Percentiles rank a stretch among this genome's conserved stretches.
Evolutionary conservation across 2,888 invertebrate species (phyloP).

Genomic region (Acrocera orbiculus): DNA sequence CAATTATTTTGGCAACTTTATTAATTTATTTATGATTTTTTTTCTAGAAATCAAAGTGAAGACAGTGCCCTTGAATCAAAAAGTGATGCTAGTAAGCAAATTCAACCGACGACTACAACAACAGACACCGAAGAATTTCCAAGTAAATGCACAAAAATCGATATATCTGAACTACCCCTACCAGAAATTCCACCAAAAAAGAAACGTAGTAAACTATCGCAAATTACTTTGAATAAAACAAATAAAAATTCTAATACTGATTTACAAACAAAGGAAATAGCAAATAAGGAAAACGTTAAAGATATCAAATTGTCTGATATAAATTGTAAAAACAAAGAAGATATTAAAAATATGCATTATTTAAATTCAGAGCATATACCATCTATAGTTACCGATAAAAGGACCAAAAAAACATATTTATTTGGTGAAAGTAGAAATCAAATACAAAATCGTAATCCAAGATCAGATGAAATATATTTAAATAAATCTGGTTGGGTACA

Average conservation of each 20-base stretch:
- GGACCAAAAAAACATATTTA: slow-evolving; percentile 25
- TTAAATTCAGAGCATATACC: slow-evolving; percentile 17
- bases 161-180: slow-evolving; percentile 27
- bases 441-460: slow-evolving; percentile 5
- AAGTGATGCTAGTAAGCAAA: too few species aligned
- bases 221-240: neutral
- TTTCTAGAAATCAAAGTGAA: neutral
- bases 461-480: slow-evolving; percentile 27
- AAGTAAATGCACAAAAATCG: slow-evolving; percentile 19
- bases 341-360: slow-evolving; percentile 30
- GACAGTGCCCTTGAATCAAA: too few species aligned
- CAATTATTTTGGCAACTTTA: neutral
- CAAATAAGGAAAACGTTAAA: slow-evolving; percentile 25
- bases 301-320: slow-evolving; percentile 25
- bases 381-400: slow-evolving; percentile 6
- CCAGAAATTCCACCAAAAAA: slow-evolving; percentile 29
- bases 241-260: neutral
- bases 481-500: slow-evolving; percentile 35
- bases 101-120: neutral
- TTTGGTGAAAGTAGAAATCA: slow-evolving; percentile 23
- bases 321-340: slow-evolving; percentile 27
- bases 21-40: neutral
- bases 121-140: neutral
- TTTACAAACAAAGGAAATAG: slow-evolving; percentile 19
- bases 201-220: slow-evolving; percentile 17